These are phyloP conservation scores for Onychostoma macrolepis DNA, from an alignment of 2,113 vertebrate species.

Conservation along the genomic window DNA sequence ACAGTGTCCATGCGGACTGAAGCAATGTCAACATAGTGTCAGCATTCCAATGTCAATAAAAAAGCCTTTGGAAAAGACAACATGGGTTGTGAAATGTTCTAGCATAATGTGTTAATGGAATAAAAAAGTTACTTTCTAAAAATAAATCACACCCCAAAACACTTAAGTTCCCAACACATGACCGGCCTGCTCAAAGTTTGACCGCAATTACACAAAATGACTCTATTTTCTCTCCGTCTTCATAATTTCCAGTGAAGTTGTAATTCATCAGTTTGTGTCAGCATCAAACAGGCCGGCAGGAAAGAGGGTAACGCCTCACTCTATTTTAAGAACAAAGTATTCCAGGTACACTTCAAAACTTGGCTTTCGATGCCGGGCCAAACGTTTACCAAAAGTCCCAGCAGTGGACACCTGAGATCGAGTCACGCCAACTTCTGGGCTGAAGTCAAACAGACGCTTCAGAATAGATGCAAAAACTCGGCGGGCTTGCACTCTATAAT, in stretches of 20 bases:
- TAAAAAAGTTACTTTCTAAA: constrained; percentile 70
- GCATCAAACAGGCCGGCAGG: constrained; percentile 64
- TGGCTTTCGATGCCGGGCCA: constrained; percentile 63
- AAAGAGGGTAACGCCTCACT: constrained; percentile 67
- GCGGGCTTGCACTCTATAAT: background rate
- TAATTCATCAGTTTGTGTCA: constrained; percentile 72
- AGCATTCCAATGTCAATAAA: constrained; percentile 56
- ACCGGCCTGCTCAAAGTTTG: constrained; percentile 61
- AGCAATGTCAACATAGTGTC: constrained; percentile 62
- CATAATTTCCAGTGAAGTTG: constrained; percentile 79
- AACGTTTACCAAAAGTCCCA: constrained; percentile 71
- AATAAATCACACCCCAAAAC: constrained; percentile 69
- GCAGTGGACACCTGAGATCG: constrained; percentile 69
- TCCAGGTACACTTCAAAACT: constrained; percentile 73
- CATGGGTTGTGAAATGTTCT: constrained; percentile 73
- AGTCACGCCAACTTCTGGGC: constrained; percentile 65
- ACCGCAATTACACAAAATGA: constrained; percentile 74
- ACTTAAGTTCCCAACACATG: constrained; percentile 64
- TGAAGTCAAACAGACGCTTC: constrained; percentile 66
- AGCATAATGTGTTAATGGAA: constrained; percentile 69
- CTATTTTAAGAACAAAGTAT: constrained; percentile 73
- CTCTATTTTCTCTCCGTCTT: constrained; percentile 68
- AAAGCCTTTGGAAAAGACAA: constrained; percentile 68
- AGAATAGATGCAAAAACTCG: constrained; percentile 8
- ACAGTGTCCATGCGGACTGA: constrained; percentile 63